A percentile compares a stretch with the other conserved stretches of the same genome.
Conservation (phyloP, 2,888 invertebrate genomes). For the Keiferia lycopersicella region DNA sequence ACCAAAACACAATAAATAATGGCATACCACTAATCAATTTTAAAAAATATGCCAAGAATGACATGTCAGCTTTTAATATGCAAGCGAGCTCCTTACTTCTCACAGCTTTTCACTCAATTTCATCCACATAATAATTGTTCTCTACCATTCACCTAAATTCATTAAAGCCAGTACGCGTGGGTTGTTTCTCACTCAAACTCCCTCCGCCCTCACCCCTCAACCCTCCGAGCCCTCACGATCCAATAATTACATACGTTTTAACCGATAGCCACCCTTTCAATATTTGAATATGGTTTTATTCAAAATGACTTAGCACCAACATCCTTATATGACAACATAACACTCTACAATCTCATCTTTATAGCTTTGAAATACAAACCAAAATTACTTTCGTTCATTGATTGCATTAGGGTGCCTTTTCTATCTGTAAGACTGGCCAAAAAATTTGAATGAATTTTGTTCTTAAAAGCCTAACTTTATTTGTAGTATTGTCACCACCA, state of each 20-base stretch:
- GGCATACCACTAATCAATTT: too few species aligned
- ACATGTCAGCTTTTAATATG: not conserved
- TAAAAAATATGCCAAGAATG: too few species aligned
- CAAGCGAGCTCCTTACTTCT: constrained; percentile 35
- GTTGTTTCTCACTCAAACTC: constrained; percentile 61
- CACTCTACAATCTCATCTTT: constrained; percentile 22
- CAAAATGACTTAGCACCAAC: constrained; percentile 63
- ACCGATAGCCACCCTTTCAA: constrained; percentile 69
- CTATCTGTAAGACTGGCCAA: constrained; percentile 28
- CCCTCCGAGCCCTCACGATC: constrained; percentile 55
- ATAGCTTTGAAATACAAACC: constrained; percentile 24
- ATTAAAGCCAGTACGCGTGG: constrained; percentile 72
- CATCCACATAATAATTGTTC: constrained; percentile 48
- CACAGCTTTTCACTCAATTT: constrained; percentile 44
- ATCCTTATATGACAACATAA: constrained; percentile 25
- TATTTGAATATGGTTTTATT: constrained; percentile 78
- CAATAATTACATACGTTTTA: constrained; percentile 79
- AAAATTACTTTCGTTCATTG: constrained; percentile 24
- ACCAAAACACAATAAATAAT: too few species aligned
- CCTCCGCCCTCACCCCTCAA: constrained; percentile 40
- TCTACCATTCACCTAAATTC: constrained; percentile 65
- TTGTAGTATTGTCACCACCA: constrained; percentile 79
- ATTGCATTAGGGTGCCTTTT: constrained; percentile 38
- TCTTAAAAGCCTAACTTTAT: constrained; percentile 76
- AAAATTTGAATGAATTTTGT: constrained; percentile 60